Conservation (phyloP, 2,888 invertebrate genomes). For the Tortrix viridana region DNA sequence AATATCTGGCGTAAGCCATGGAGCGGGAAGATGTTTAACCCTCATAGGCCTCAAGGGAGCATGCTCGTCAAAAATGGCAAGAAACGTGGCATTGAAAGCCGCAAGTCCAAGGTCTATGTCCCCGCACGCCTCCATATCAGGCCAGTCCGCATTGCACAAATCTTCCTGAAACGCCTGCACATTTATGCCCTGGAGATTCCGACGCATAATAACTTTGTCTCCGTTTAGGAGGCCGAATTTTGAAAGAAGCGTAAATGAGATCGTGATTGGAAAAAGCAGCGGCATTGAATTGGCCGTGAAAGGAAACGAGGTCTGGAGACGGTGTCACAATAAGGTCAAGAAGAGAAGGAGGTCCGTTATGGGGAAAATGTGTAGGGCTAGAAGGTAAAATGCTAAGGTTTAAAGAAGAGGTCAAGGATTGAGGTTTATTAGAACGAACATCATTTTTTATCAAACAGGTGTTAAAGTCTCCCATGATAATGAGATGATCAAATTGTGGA, state of each 20-base stretch:
- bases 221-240: constrained; percentile 8
- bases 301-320: constrained; percentile 14
- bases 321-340: constrained; percentile 36
- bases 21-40: constrained; percentile 18
- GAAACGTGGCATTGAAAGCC: constrained; percentile 2
- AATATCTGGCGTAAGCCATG: constrained; percentile 19
- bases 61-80: constrained; percentile 1
- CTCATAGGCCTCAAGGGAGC: constrained; percentile 16
- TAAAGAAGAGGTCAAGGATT: background rate
- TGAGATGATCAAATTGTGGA: too few relatives aligned
- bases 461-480: too few relatives aligned
- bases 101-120: background rate
- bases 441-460: too few relatives aligned
- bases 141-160: background rate
- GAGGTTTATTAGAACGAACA: too few relatives aligned
- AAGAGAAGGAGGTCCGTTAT: constrained; percentile 26
- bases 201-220: constrained; percentile 3
- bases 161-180: constrained; percentile 1
- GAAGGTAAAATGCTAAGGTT: too few relatives aligned
- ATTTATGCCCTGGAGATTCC: constrained; percentile 16
- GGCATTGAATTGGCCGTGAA: constrained; percentile 32
- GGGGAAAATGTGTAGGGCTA: constrained; percentile 38
- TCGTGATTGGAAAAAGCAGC: constrained; percentile 35
- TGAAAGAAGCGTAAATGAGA: constrained; percentile 9
- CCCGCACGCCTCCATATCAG: background rate